Percentiles rank a stretch among this genome's conserved stretches.
Evolutionary conservation across 2,888 invertebrate genomes (phyloP).

Genomic region (Fabriciana adippe): DNA sequence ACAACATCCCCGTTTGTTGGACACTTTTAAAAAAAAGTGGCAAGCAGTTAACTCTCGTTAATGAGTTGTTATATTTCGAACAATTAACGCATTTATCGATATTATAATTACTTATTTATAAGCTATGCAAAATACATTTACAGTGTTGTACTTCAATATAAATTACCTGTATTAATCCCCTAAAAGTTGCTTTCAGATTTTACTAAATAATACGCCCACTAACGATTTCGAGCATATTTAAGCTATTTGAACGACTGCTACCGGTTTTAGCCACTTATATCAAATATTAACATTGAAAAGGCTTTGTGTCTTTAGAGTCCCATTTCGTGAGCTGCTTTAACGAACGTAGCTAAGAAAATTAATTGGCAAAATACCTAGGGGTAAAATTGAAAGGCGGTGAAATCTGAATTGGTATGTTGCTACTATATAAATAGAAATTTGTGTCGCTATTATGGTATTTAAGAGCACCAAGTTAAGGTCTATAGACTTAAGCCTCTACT

Average conservation of each 20-base stretch:
- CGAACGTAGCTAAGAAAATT: slow-evolving; percentile 43
- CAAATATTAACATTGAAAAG: slow-evolving; percentile 36
- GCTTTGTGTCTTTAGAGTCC: slow-evolving; percentile 27
- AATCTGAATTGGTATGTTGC: slow-evolving; percentile 28
- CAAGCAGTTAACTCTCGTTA: slow-evolving; percentile 32
- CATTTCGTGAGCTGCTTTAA: slow-evolving; percentile 26
- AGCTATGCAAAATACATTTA: background rate
- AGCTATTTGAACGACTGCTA: slow-evolving; percentile 22
- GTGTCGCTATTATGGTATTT: slow-evolving; percentile 23
- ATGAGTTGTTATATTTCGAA: slow-evolving; percentile 26
- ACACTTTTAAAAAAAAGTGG: slow-evolving; percentile 46
- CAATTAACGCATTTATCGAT: slow-evolving; percentile 1
- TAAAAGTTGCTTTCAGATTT: background rate
- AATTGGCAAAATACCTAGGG: slow-evolving; percentile 48
- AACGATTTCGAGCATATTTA: slow-evolving; percentile 21
- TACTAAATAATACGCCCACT: slow-evolving; percentile 15
- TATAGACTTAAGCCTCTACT: background rate
- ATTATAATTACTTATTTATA: background rate
- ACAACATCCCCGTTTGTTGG: slow-evolving; percentile 59
- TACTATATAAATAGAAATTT: slow-evolving; percentile 18
- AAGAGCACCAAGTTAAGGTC: slow-evolving; percentile 19
- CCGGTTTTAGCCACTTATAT: slow-evolving; percentile 24
- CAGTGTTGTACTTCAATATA: background rate
- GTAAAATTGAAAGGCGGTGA: slow-evolving; percentile 35
- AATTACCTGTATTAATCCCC: slow-evolving; percentile 11